Percentiles rank a stretch among this genome's conserved stretches.
Conservation (phyloP, 35 echinoderm and acorn worm species). For the Ophioderma brevispina region DNA sequence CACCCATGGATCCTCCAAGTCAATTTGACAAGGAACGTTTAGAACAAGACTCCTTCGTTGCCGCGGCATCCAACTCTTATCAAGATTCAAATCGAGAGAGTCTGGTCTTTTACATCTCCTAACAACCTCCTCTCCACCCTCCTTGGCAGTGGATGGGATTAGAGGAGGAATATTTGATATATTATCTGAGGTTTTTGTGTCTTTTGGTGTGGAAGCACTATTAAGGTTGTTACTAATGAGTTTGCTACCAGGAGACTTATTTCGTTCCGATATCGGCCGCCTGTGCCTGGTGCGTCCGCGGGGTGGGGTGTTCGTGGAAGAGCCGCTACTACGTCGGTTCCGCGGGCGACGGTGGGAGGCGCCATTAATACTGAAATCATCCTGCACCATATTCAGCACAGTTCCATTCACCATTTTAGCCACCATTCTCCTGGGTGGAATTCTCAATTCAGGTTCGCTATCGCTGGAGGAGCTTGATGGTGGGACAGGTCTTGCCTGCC, state of each 20-base stretch:
- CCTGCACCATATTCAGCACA: neutral
- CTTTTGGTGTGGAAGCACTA: neutral
- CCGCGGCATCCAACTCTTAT: neutral
- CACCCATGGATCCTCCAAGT: slow-evolving; percentile 23
- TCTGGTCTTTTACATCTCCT: slow-evolving; percentile 26
- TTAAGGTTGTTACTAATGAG: neutral
- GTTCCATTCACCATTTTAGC: slow-evolving; percentile 29
- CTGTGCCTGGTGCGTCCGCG: slow-evolving; percentile 5
- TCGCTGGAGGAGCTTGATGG: slow-evolving; percentile 18
- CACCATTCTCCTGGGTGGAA: neutral
- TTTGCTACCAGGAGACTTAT: neutral
- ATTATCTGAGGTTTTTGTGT: neutral
- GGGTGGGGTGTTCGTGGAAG: slow-evolving; percentile 31
- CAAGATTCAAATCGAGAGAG: neutral
- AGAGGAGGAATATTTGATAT: neutral
- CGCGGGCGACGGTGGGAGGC: slow-evolving; percentile 14
- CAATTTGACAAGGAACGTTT: neutral
- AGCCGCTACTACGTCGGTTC: neutral
- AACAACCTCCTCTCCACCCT: neutral
- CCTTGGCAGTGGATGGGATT: neutral
- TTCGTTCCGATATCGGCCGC: neutral
- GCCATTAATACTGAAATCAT: neutral
- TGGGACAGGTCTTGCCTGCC: neutral
- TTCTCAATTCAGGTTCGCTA: neutral
- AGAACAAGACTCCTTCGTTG: neutral